Base-by-base conservation (phyloP, 2,797 vertebrate genomes). In the Mergus octosetaceus region DNA sequence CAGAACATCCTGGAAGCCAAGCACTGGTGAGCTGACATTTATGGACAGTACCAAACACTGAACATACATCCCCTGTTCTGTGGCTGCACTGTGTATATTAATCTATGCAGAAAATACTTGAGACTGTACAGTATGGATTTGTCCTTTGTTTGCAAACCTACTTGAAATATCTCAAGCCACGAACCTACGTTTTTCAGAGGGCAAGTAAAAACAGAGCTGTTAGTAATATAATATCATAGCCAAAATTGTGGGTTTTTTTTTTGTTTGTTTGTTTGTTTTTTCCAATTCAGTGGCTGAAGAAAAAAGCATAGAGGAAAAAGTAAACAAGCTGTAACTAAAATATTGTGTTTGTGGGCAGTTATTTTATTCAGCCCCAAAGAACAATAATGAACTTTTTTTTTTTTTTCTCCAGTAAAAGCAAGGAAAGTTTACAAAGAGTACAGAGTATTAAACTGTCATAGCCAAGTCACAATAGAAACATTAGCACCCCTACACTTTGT, bases 401-500 rank as follows among this genome's bases (percentile, higher is more conserved):
- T 15, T 43, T 41, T 41, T 43, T 6, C 11, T 43, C 18, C 7
- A 69, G 5, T 38, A 65, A 70, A 77, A 80, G 7, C 6, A 36
- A 3, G 5, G 2, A 2, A 2, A 9, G 5, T 38, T 27, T 17
- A 19, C 27, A n/a, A 43, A 41, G 0, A 78, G 77, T 18, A 66
- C 25, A 41, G 0, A 74, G 73, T 24, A 66, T 30, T 43, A 8
- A 76, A 19, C 8, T 60, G 7, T 19, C 19, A n/a, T 18, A 56
- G 30, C 32, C 27, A 76, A 66, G 25, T 28, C 8, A 39, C 12
- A 87, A 9, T 12, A 34, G 38, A 84, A 6, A 19, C 32, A 54
- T 24, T 24, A 41, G 13, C 38, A 75, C 3, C 1, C 41, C 27
- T 75, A 13, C 58, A 53, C 54, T 34, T 34, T 20, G 4, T n/a